phyloP scores from a whole-genome alignment of 2,113 vertebrate genomes.

The Lepus timidus region DNA sequence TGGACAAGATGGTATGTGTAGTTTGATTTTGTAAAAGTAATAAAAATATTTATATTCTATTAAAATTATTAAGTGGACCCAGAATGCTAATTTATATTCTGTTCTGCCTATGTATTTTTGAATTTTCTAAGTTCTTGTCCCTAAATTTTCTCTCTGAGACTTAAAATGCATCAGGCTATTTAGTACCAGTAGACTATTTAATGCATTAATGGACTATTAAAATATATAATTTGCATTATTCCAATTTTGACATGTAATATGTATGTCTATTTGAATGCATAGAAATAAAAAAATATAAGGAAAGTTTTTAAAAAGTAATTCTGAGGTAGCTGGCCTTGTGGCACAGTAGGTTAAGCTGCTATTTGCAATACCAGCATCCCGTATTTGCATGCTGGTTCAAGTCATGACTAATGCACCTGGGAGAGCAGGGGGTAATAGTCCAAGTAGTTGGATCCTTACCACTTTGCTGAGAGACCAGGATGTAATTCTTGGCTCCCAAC shows the following conservation, averaged over 20 bases:
- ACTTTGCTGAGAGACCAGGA: no score
- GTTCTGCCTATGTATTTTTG: neutral
- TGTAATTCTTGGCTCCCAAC: no score
- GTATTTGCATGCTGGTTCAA: no score
- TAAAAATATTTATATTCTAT: neutral
- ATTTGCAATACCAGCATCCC: no score
- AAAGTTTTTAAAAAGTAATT: neutral
- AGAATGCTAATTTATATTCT: neutral
- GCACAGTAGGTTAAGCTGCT: no score
- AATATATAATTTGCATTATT: neutral
- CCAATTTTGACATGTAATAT: neutral
- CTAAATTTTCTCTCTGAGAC: neutral
- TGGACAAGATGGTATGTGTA: neutral
- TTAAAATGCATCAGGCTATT: neutral
- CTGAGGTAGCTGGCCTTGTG: no score
- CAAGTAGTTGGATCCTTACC: no score
- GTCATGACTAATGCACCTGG: no score
- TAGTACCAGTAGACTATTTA: neutral
- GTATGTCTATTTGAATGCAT: neutral
- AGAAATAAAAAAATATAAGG: neutral
- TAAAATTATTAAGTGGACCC: neutral
- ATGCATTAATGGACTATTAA: neutral
- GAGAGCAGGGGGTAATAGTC: no score
- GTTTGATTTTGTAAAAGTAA: neutral
- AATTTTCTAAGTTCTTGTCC: neutral